These are phyloP conservation scores for Aphaenogaster floridana DNA, from an alignment of 1,140 invertebrate genomes.

Conservation along the genomic window DNA sequence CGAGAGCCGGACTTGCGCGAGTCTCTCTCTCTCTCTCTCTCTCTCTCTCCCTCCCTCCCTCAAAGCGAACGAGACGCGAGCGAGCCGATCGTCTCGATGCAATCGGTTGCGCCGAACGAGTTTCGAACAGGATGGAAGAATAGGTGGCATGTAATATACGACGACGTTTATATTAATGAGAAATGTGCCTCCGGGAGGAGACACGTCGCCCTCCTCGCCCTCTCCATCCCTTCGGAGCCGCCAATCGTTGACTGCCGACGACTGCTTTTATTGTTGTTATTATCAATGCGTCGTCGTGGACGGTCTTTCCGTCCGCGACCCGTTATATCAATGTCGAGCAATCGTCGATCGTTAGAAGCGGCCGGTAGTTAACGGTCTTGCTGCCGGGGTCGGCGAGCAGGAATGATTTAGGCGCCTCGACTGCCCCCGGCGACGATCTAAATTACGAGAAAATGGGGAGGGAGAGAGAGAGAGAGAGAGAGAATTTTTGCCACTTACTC, in stretches of 20 bases:
- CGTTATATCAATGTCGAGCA: constrained; percentile 64
- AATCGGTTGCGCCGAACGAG: constrained; percentile 66
- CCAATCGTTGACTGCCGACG: constrained; percentile 66
- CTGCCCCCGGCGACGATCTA: constrained; percentile 32
- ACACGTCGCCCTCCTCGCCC: constrained; percentile 54
- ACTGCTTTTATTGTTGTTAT: constrained; percentile 63
- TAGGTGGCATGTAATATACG: constrained; percentile 77
- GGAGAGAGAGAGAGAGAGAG: neutral
- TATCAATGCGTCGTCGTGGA: constrained; percentile 47
- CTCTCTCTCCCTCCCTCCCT: neutral
- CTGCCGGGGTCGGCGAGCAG: constrained; percentile 34
- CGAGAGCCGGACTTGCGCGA: neutral
- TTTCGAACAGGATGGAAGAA: constrained; percentile 58
- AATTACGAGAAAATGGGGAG: constrained; percentile 35
- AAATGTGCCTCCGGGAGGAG: constrained; percentile 74
- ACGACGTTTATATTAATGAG: constrained; percentile 81
- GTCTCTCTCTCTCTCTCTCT: neutral
- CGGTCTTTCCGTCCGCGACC: constrained; percentile 43
- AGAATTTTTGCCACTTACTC: neutral
- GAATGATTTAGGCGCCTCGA: constrained; percentile 56
- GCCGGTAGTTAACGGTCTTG: constrained; percentile 56
- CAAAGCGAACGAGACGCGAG: constrained; percentile 16
- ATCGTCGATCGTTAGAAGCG: constrained; percentile 59
- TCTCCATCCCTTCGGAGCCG: constrained; percentile 17
- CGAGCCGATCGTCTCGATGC: constrained; percentile 55